Evolutionary conservation across 2,888 invertebrate genomes (phyloP).

Genomic region (Eulithis testata): DNA sequence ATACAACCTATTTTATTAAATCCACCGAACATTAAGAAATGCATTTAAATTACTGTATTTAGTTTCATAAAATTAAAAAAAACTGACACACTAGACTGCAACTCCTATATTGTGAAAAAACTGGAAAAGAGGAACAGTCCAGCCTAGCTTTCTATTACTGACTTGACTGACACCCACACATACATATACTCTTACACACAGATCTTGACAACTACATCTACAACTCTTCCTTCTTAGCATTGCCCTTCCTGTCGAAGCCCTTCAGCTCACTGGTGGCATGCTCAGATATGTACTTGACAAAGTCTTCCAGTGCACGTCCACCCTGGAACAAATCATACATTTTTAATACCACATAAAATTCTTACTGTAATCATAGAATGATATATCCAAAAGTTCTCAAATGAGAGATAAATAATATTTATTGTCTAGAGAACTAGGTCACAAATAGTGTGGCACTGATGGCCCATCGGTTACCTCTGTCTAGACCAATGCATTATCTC

Average conservation of each 20-base stretch:
- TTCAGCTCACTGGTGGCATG: conserved; percentile 95
- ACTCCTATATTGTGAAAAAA: conserved; percentile 37
- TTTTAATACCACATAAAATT: too few species aligned
- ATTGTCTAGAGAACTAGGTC: too few species aligned
- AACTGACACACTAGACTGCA: conserved; percentile 47
- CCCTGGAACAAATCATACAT: conserved; percentile 83
- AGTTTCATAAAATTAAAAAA: conserved; percentile 60
- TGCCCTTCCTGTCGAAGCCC: conserved; percentile 94
- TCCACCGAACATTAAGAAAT: conserved; percentile 76
- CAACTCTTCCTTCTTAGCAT: conserved; percentile 77
- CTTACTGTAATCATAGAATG: too few species aligned
- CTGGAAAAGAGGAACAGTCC: conserved; percentile 32
- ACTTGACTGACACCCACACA: conserved; percentile 38
- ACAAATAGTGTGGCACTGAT: too few species aligned
- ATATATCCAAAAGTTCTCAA: too few species aligned
- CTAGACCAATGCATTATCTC: too few species aligned
- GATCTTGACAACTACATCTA: conserved; percentile 70
- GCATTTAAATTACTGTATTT: conserved; percentile 83
- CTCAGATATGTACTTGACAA: conserved; percentile 96
- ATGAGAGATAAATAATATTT: too few species aligned
- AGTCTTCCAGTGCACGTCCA: conserved; percentile 96
- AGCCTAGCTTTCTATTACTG: conserved; percentile 32
- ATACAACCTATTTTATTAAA: conserved; percentile 79
- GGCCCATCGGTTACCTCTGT: too few species aligned
- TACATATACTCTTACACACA: conserved; percentile 61